Conservation (phyloP, 1,140 invertebrate genomes). For the Drosophila mojavensis region DNA sequence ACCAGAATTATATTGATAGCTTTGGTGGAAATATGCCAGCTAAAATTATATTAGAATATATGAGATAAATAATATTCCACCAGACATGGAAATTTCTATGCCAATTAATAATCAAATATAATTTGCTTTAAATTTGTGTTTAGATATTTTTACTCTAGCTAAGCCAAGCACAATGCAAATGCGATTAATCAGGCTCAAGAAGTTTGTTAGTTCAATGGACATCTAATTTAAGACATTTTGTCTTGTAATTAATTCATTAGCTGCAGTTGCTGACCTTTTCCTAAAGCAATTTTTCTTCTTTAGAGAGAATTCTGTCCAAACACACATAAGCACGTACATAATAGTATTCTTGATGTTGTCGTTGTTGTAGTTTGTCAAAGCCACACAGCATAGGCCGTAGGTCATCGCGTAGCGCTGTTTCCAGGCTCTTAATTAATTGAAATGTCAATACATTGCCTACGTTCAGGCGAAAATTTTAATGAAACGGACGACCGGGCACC, state of each 20-base stretch:
- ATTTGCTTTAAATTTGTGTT: no score
- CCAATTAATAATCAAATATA: no score
- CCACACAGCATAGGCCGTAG: slow-evolving; percentile 11
- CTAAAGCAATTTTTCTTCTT: slow-evolving; percentile 2
- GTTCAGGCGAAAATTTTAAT: slow-evolving; percentile 62
- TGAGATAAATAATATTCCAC: no score
- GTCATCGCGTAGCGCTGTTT: slow-evolving; percentile 43
- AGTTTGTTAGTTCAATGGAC: not conserved
- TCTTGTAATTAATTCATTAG: slow-evolving; percentile 6
- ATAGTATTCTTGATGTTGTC: not conserved
- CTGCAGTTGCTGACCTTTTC: not conserved
- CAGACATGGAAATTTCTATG: no score
- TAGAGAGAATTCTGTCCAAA: not conserved
- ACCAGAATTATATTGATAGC: no score
- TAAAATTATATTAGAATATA: no score
- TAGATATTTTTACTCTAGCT: no score
- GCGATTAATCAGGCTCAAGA: not conserved
- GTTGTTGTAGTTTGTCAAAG: slow-evolving; percentile 1
- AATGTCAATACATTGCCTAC: slow-evolving; percentile 80
- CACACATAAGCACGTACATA: not conserved
- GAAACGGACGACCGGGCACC: slow-evolving; percentile 36
- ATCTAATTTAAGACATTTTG: not conserved
- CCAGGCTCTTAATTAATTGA: slow-evolving; percentile 70
- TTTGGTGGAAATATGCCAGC: no score
- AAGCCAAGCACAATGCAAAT: no score